Evolutionary conservation across 53 echinoderm and acorn worm genomes (phyloP).

Genomic region (Zoroaster sp.): DNA sequence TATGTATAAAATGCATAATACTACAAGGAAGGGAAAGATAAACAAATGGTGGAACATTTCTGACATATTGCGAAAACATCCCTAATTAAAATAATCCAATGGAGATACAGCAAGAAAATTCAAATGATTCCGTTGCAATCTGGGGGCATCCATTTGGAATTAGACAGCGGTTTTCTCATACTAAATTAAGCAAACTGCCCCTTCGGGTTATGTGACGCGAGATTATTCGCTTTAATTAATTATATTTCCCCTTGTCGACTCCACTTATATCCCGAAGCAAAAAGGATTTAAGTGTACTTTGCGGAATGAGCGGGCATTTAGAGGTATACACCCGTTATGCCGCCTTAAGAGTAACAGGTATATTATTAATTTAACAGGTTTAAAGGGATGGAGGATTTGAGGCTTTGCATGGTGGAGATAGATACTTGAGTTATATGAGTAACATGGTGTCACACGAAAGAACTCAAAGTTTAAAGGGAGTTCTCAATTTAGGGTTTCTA

Average conservation of each 20-base stretch:
- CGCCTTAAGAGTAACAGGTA: slow-evolving; percentile 58
- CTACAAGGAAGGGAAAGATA: too few relatives aligned
- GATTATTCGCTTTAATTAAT: slow-evolving; percentile 68
- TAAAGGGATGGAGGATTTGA: too few relatives aligned
- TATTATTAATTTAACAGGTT: slow-evolving; percentile 61
- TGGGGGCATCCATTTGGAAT: slow-evolving; percentile 42
- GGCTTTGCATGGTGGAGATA: too few relatives aligned
- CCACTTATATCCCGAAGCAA: slow-evolving; percentile 21
- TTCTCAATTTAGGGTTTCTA: too few relatives aligned
- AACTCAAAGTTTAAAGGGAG: too few relatives aligned
- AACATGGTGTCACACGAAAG: too few relatives aligned
- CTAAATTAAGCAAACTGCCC: slow-evolving; percentile 60
- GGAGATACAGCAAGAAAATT: background rate
- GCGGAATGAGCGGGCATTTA: background rate
- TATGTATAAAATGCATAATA: too few relatives aligned
- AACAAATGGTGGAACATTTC: background rate
- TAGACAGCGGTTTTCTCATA: slow-evolving; percentile 62
- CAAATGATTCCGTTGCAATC: slow-evolving; percentile 24
- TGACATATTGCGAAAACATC: background rate
- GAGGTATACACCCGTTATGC: background rate
- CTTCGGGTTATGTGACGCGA: slow-evolving; percentile 49
- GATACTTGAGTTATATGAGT: too few relatives aligned
- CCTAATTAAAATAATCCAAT: background rate
- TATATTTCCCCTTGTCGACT: slow-evolving; percentile 65
- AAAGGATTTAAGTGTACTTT: background rate